These are phyloP conservation scores for Erpetoichthys calabaricus DNA, from an alignment of 2,797 vertebrate genomes.

Conservation along the genomic window DNA sequence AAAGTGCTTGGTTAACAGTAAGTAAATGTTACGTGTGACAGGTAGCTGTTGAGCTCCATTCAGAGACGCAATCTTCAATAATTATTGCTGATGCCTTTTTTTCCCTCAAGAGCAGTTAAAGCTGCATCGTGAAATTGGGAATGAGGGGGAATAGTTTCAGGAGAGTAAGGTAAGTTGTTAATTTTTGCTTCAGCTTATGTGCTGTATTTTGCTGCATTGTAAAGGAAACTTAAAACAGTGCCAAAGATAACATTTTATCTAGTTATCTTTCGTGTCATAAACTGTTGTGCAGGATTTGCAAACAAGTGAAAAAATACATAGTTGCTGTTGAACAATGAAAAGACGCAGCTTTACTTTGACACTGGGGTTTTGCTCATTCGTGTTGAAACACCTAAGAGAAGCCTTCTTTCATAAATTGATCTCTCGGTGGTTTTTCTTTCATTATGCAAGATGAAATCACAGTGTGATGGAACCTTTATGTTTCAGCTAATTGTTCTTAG, in stretches of 20 bases:
- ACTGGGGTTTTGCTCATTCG: background rate
- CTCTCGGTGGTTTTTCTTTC: slow-evolving; percentile 9
- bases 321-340: slow-evolving; percentile 4
- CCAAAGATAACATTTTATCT: background rate
- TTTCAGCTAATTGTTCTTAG: slow-evolving; percentile 4
- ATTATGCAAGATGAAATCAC: slow-evolving; percentile 8
- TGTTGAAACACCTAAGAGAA: slow-evolving; percentile 13
- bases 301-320: slow-evolving; percentile 1
- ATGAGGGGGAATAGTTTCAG: background rate
- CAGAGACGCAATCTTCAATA: slow-evolving; percentile 27
- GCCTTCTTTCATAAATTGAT: slow-evolving; percentile 11
- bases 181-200: background rate
- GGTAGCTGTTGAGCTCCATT: slow-evolving; percentile 29
- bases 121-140: background rate
- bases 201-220: background rate
- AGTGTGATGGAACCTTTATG: slow-evolving; percentile 2
- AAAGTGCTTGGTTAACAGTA: slow-evolving; percentile 43
- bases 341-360: background rate
- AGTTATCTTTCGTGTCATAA: background rate
- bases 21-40: slow-evolving; percentile 25
- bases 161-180: slow-evolving; percentile 2
- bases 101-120: background rate
- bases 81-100: slow-evolving; percentile 13
- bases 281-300: background rate
- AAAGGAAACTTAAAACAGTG: slow-evolving; percentile 5